These are phyloP conservation scores for Cyprinella venusta DNA, from an alignment of 2,797 vertebrate genomes.

Conservation along the genomic window DNA sequence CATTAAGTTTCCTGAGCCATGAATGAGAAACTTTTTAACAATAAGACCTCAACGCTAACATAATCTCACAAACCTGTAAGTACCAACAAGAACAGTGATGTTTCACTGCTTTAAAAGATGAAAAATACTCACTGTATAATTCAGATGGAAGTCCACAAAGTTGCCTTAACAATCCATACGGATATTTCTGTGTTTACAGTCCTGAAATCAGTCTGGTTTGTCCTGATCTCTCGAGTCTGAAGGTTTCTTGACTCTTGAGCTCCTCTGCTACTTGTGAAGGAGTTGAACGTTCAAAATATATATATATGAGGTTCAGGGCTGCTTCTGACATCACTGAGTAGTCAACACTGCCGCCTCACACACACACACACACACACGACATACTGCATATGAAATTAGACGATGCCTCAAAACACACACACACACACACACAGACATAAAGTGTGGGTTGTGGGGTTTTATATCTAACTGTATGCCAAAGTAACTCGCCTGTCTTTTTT, in stretches of 20 bases:
- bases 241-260: conserved; percentile 53
- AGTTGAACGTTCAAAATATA: conserved; percentile 56
- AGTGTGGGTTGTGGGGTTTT: conserved; percentile 48
- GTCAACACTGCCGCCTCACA: conserved; percentile 68
- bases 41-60: neutral
- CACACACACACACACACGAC: conserved; percentile 67
- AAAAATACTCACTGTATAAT: conserved; percentile 52
- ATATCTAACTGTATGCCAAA: conserved; percentile 48
- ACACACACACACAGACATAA: conserved; percentile 22
- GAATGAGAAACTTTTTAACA: neutral
- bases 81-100: neutral
- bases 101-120: neutral
- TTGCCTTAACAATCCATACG: conserved; percentile 40
- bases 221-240: conserved; percentile 20
- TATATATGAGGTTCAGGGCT: conserved; percentile 69
- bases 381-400: conserved; percentile 69
- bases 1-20: neutral
- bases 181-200: conserved; percentile 24
- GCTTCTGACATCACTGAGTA: conserved; percentile 75
- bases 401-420: conserved; percentile 67
- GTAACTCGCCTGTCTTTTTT: conserved; percentile 42
- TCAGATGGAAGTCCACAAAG: conserved; percentile 11
- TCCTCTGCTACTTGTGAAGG: conserved; percentile 52
- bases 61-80: neutral
- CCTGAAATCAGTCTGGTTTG: conserved; percentile 18